Conservation (phyloP, 2,113 vertebrate genomes). For the Mus pahari region DNA sequence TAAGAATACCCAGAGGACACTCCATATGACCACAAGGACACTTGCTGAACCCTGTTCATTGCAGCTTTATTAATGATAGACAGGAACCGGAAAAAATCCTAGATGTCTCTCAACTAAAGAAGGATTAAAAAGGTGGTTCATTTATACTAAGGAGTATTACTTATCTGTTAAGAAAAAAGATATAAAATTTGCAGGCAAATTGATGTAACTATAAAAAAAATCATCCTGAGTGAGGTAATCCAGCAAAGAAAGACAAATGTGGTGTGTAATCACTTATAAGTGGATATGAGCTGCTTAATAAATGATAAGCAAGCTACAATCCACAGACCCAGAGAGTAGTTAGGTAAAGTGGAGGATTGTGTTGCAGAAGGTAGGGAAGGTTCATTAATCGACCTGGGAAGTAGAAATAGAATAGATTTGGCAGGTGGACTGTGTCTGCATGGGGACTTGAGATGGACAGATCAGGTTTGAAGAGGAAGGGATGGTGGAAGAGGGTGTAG, state of each 20-base stretch:
- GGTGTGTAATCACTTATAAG: not conserved
- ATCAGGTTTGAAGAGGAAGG: not conserved
- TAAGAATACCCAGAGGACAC: not conserved
- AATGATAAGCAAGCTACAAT: not conserved
- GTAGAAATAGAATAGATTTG: not conserved
- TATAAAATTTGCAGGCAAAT: not conserved
- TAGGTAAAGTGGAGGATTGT: not conserved
- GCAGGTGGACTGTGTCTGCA: too few species aligned
- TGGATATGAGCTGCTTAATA: not conserved
- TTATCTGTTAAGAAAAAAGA: not conserved
- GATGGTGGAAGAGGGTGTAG: not conserved
- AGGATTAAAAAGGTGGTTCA: not conserved
- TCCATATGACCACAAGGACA: not conserved
- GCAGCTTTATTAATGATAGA: not conserved
- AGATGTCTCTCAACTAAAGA: not conserved
- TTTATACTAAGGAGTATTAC: not conserved
- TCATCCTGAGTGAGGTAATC: not conserved
- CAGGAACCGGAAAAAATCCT: not conserved
- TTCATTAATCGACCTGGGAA: not conserved
- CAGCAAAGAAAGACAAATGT: not conserved
- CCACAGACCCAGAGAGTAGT: not conserved
- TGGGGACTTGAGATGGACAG: not conserved
- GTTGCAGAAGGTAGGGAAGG: too few species aligned
- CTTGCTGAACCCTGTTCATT: not conserved
- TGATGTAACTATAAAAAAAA: not conserved